These are phyloP conservation scores for Lagodon rhomboides DNA, from an alignment of 2,797 vertebrate species.

Conservation along the genomic window DNA sequence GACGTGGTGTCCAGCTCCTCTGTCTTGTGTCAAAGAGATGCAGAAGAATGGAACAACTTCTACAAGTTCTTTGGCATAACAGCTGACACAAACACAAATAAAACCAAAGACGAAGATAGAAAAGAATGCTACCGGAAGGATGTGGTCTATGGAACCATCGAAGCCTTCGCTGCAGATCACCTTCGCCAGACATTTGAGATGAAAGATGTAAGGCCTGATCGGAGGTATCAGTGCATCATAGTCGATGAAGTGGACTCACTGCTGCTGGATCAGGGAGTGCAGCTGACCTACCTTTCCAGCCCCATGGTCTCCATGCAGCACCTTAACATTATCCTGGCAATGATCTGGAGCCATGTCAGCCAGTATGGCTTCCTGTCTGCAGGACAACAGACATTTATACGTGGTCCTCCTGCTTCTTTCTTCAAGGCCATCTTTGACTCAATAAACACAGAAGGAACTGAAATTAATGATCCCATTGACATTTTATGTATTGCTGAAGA, in stretches of 20 bases:
- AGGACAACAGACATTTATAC: constrained; percentile 27
- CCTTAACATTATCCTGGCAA: constrained; percentile 61
- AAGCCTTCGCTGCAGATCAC: constrained; percentile 66
- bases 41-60: constrained; percentile 24
- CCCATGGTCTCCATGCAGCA: constrained; percentile 69
- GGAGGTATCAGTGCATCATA: constrained; percentile 63
- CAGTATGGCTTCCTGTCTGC: constrained; percentile 48
- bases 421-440: constrained; percentile 63
- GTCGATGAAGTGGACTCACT: constrained; percentile 73
- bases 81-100: constrained; percentile 52
- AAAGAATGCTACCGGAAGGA: constrained; percentile 51
- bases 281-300: constrained; percentile 71
- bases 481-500: constrained; percentile 35
- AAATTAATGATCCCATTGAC: constrained; percentile 28
- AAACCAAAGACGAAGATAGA: constrained; percentile 11
- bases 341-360: constrained; percentile 64
- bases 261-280: constrained; percentile 69
- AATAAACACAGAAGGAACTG: constrained; percentile 27
- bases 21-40: constrained; percentile 55
- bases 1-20: constrained; percentile 53
- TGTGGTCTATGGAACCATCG: constrained; percentile 61
- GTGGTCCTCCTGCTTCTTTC: constrained; percentile 54
- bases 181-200: constrained; percentile 70
- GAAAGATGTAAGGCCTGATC: constrained; percentile 66
- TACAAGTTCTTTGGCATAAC: constrained; percentile 33